These are phyloP conservation scores for Temnothorax longispinosus DNA, from an alignment of 1,140 invertebrate genomes.

Conservation along the genomic window DNA sequence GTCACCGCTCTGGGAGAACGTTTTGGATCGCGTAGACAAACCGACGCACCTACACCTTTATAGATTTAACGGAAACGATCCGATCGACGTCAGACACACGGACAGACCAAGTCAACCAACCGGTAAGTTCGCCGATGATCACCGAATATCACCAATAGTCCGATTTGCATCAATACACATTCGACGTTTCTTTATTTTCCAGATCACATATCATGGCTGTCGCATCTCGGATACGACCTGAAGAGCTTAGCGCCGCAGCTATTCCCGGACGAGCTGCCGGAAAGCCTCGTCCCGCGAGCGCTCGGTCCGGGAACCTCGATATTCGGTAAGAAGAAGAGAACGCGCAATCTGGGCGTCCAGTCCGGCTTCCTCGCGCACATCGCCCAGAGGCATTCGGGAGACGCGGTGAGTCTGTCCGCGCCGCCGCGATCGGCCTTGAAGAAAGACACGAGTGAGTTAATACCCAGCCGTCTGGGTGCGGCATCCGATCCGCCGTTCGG, in stretches of 20 bases:
- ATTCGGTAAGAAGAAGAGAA: conserved; percentile 86
- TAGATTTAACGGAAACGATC: conserved; percentile 96
- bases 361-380: conserved; percentile 93
- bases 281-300: conserved; percentile 87
- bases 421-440: conserved; percentile 91
- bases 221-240: conserved; percentile 94
- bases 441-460: conserved; percentile 90
- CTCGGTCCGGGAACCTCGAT: conserved; percentile 87
- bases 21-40: conserved; percentile 91
- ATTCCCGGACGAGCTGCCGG: conserved; percentile 88
- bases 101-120: conserved; percentile 90
- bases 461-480: conserved; percentile 90
- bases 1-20: conserved; percentile 95
- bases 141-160: not conserved
- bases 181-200: conserved; percentile 54
- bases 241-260: conserved; percentile 94
- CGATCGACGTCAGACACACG: conserved; percentile 92
- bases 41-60: conserved; percentile 95
- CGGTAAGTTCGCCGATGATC: conserved; percentile 84
- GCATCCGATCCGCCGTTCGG: conserved; percentile 95
- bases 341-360: conserved; percentile 87
- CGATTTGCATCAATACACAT: not conserved
- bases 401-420: conserved; percentile 90
- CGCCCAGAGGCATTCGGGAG: conserved; percentile 90
- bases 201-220: conserved; percentile 95